Conservation (phyloP, 1,140 invertebrate genomes). For the Acromyrmex echinatior region DNA sequence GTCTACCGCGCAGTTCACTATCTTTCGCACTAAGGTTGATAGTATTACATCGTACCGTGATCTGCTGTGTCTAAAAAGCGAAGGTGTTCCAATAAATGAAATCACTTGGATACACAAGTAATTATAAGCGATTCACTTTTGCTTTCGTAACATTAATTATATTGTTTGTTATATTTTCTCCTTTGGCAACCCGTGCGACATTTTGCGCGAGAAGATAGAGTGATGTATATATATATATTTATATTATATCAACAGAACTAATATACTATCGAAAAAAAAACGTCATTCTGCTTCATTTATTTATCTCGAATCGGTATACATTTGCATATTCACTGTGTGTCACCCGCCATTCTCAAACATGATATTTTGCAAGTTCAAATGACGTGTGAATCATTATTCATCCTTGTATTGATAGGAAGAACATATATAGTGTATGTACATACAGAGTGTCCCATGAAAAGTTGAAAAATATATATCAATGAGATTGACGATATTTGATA, state of each 20-base stretch:
- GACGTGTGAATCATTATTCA: slow-evolving; percentile 28
- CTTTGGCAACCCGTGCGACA: neutral
- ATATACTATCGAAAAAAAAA: neutral
- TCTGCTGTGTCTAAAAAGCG: neutral
- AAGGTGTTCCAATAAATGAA: neutral
- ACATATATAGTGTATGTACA: too few species aligned
- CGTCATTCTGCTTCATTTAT: neutral
- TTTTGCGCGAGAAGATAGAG: neutral
- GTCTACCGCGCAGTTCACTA: neutral
- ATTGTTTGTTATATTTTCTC: neutral
- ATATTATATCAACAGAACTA: neutral
- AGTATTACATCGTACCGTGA: neutral
- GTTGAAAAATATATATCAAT: too few species aligned
- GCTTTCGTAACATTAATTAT: neutral
- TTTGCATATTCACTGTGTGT: slow-evolving; percentile 17
- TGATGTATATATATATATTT: neutral
- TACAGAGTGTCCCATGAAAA: too few species aligned
- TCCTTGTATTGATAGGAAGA: neutral
- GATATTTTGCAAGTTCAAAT: neutral
- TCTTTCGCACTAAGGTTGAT: neutral
- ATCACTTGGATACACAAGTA: neutral
- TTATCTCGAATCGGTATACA: neutral
- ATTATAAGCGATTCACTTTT: neutral
- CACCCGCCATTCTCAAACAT: neutral
- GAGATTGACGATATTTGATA: too few species aligned